phyloP scores from a whole-genome alignment of 2,797 vertebrate species.

The Anguilla obscura region DNA sequence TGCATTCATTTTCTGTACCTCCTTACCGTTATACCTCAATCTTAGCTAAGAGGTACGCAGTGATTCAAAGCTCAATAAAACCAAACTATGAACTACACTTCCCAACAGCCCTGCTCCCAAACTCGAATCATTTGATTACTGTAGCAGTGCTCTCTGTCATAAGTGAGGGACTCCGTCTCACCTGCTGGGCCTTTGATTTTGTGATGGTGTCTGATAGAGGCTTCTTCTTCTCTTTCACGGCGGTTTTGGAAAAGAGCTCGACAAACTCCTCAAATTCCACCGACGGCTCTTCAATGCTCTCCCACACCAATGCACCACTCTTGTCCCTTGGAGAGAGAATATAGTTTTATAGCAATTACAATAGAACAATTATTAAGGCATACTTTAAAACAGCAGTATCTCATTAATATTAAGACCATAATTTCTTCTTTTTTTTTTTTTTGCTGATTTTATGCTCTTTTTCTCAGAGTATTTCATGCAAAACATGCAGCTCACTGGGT shows the following conservation, averaged over 20 bases:
- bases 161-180: slow-evolving; percentile 58
- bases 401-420: not conserved
- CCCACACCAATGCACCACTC: slow-evolving; percentile 83
- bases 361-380: not conserved
- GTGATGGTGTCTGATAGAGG: slow-evolving; percentile 96
- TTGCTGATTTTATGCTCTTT: no score
- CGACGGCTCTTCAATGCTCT: slow-evolving; percentile 89
- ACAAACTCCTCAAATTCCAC: slow-evolving; percentile 95
- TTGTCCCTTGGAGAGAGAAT: slow-evolving; percentile 70
- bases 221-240: slow-evolving; percentile 95
- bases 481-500: no score
- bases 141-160: not conserved
- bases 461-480: no score
- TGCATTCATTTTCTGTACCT: no score
- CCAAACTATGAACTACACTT: not conserved
- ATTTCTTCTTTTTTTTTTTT: no score
- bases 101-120: not conserved
- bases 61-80: not conserved
- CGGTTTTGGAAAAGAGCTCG: slow-evolving; percentile 92
- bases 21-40: not conserved
- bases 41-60: not conserved
- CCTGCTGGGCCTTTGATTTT: slow-evolving; percentile 95
- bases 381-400: not conserved
- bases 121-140: not conserved
- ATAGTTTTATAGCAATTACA: not conserved